Evolutionary conservation across 2,113 vertebrate genomes (phyloP).

Genomic region (Centrocercus urophasianus): DNA sequence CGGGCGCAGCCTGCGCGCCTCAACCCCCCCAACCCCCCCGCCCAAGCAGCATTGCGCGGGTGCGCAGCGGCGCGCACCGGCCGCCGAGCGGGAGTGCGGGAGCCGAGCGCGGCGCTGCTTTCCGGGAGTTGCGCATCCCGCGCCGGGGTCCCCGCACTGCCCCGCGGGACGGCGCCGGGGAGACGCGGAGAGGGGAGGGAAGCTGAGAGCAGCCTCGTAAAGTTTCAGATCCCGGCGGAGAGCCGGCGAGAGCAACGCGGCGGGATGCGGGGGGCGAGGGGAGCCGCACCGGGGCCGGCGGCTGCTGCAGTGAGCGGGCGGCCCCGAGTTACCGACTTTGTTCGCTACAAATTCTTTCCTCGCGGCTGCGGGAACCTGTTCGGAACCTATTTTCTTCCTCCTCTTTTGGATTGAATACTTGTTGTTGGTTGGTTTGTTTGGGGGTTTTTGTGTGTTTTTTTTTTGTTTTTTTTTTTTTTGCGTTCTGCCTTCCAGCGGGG

Average conservation of each 20-base stretch:
- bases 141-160: neutral
- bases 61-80: conserved; percentile 29
- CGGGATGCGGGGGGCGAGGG: too few species aligned
- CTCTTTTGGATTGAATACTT: neutral
- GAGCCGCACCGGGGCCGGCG: too few species aligned
- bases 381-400: neutral
- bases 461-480: too few species aligned
- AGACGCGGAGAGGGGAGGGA: too few species aligned
- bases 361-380: neutral
- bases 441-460: too few species aligned
- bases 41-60: neutral
- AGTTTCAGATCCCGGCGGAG: too few species aligned
- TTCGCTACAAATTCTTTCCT: neutral
- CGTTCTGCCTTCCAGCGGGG: neutral
- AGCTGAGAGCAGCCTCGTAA: too few species aligned
- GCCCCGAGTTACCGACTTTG: neutral
- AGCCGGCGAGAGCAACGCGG: neutral
- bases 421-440: too few species aligned
- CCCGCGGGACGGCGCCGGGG: too few species aligned
- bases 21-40: too few species aligned
- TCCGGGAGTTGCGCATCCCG: neutral
- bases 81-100: neutral
- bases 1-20: neutral
- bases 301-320: neutral
- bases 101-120: neutral